A percentile compares a stretch with the other conserved stretches of the same genome.
phyloP scores from a whole-genome alignment of 2,888 invertebrate species.

The Drosophila acutilabella region DNA sequence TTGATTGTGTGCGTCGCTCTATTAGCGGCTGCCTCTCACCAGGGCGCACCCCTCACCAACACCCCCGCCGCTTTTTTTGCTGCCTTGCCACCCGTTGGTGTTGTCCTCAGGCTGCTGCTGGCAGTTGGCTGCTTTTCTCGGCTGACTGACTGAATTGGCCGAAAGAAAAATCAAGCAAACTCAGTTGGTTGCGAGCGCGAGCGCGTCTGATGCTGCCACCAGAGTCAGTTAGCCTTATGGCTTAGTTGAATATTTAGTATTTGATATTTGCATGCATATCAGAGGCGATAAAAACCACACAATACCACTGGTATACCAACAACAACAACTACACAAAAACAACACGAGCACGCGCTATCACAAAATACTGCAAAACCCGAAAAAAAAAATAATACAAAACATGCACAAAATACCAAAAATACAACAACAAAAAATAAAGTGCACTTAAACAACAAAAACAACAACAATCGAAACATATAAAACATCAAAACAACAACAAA shows the following conservation, averaged over 20 bases:
- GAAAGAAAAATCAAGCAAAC: slow-evolving; percentile 71
- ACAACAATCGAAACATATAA: slow-evolving; percentile 25
- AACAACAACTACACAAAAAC: slow-evolving; percentile 22
- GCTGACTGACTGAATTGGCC: slow-evolving; percentile 47
- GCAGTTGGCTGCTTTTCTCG: slow-evolving; percentile 28
- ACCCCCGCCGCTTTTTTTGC: slow-evolving; percentile 6
- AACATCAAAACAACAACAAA: slow-evolving; percentile 18
- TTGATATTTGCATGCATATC: slow-evolving; percentile 73
- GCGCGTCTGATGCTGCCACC: slow-evolving; percentile 73
- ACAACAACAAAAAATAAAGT: slow-evolving; percentile 19
- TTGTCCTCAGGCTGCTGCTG: slow-evolving; percentile 30
- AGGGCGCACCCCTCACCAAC: slow-evolving; percentile 15
- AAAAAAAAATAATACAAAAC: slow-evolving; percentile 37
- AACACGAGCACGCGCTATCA: slow-evolving; percentile 52
- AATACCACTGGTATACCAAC: slow-evolving; percentile 53
- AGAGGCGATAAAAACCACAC: slow-evolving; percentile 53
- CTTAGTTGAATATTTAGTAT: slow-evolving; percentile 66
- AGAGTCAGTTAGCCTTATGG: slow-evolving; percentile 54
- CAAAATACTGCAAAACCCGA: slow-evolving; percentile 12
- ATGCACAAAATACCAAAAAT: slow-evolving; percentile 43
- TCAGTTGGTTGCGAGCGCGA: slow-evolving; percentile 79
- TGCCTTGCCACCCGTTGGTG: slow-evolving; percentile 8
- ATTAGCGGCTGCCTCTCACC: slow-evolving; percentile 70
- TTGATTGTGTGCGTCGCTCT: slow-evolving; percentile 80
- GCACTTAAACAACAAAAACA: slow-evolving; percentile 41